Conservation (phyloP, 2,113 vertebrate genomes). For the Pseudorectes ferrugineus region DNA sequence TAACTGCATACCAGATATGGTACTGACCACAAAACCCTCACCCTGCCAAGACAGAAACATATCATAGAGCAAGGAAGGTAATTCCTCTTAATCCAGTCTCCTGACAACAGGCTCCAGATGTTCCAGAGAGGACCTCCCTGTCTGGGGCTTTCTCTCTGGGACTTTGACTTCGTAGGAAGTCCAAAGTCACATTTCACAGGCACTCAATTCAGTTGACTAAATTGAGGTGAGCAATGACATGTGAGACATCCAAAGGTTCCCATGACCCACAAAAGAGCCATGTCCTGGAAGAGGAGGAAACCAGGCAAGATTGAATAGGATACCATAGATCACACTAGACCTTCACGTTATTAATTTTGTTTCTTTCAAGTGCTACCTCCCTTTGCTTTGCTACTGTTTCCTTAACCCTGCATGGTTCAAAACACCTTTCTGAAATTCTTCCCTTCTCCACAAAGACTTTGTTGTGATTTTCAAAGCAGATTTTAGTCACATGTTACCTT, state of each 20-base stretch:
- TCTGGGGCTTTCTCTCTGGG: background rate
- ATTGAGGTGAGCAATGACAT: background rate
- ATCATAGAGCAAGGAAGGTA: background rate
- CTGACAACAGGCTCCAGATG: background rate
- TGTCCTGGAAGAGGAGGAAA: background rate
- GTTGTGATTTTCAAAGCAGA: background rate
- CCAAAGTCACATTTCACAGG: background rate
- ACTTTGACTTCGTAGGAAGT: background rate
- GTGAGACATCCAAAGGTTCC: background rate
- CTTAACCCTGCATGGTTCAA: background rate
- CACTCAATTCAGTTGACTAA: background rate
- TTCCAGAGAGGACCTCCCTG: background rate
- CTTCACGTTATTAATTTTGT: background rate
- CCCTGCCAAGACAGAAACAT: background rate
- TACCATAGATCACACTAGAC: background rate
- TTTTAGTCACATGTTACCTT: slow-evolving; percentile 78
- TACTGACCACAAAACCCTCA: background rate
- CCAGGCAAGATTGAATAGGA: background rate
- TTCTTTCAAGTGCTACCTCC: background rate
- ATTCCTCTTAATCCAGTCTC: background rate
- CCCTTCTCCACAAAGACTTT: background rate
- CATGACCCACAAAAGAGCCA: background rate
- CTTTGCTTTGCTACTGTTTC: background rate
- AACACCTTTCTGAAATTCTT: background rate
- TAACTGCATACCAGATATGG: background rate